phyloP scores from a whole-genome alignment of 2,888 invertebrate genomes.

The Agriopis marginaria region DNA sequence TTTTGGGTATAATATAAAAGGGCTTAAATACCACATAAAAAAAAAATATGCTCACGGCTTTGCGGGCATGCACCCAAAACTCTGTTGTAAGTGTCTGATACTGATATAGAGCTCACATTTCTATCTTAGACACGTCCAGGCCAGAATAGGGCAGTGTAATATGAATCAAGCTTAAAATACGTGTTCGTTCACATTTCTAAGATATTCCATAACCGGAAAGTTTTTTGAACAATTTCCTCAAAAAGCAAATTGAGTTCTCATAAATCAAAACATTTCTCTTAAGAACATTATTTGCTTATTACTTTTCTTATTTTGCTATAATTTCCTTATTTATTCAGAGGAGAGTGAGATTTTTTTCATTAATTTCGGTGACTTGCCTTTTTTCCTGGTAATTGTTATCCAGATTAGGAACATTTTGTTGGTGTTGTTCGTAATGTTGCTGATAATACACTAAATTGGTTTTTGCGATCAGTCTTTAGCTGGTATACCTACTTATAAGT shows the following conservation, averaged over 20 bases:
- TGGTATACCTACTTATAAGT: background rate
- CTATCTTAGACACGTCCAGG: no score
- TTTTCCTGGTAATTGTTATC: slow-evolving; percentile 21
- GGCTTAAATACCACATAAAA: no score
- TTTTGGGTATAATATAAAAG: no score
- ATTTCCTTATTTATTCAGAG: slow-evolving; percentile 20
- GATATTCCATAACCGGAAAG: background rate
- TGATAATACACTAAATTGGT: background rate
- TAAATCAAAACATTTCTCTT: slow-evolving; percentile 12
- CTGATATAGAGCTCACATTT: no score
- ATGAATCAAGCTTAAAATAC: no score
- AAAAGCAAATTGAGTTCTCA: background rate
- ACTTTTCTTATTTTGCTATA: slow-evolving; percentile 2
- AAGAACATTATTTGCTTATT: slow-evolving; percentile 14
- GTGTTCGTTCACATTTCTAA: background rate
- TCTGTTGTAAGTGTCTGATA: no score
- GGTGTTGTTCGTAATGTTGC: background rate
- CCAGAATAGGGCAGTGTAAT: no score
- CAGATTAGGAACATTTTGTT: slow-evolving; percentile 19
- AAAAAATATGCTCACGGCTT: no score
- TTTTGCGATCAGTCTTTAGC: background rate
- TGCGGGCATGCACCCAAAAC: no score
- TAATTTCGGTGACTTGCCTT: slow-evolving; percentile 20
- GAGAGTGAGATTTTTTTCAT: slow-evolving; percentile 20
- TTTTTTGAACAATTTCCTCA: background rate